Evolutionary conservation across 2,113 vertebrate species (phyloP).

Genomic region (Aspiorhynchus laticeps): DNA sequence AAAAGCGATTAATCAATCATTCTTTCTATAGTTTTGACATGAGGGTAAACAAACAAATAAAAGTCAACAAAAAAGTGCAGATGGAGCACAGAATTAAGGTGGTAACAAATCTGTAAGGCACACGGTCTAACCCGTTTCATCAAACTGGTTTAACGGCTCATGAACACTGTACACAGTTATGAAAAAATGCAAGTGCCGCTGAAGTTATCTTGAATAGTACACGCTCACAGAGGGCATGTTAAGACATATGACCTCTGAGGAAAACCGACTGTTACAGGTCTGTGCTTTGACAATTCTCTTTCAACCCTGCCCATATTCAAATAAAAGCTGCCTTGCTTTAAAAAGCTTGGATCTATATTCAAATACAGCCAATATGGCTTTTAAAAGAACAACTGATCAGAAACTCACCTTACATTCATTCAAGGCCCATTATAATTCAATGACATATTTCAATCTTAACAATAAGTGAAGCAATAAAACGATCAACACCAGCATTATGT

Average conservation of each 20-base stretch:
- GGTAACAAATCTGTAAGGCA: neutral
- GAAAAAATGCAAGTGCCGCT: constrained; percentile 42
- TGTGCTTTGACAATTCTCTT: neutral
- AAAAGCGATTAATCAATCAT: neutral
- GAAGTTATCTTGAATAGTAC: constrained; percentile 5
- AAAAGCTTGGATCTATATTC: neutral
- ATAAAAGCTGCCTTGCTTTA: neutral
- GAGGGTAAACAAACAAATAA: neutral
- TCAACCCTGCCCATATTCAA: neutral
- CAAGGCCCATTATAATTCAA: neutral
- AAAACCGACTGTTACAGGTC: neutral
- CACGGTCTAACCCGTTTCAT: constrained; percentile 23
- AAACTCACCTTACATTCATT: neutral
- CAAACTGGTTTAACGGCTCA: constrained; percentile 63
- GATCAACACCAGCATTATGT: neutral
- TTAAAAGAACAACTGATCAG: neutral
- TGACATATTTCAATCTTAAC: neutral
- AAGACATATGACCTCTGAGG: constrained; percentile 6
- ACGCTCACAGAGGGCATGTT: constrained; percentile 1
- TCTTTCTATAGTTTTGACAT: neutral
- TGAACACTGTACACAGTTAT: constrained; percentile 18
- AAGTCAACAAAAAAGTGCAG: neutral
- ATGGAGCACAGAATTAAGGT: neutral
- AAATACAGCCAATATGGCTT: neutral
- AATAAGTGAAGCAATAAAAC: neutral